A percentile compares a stretch with the other conserved stretches of the same genome.
Conservation (phyloP, 2,888 invertebrate species). For the Cosmopolites sordidus region DNA sequence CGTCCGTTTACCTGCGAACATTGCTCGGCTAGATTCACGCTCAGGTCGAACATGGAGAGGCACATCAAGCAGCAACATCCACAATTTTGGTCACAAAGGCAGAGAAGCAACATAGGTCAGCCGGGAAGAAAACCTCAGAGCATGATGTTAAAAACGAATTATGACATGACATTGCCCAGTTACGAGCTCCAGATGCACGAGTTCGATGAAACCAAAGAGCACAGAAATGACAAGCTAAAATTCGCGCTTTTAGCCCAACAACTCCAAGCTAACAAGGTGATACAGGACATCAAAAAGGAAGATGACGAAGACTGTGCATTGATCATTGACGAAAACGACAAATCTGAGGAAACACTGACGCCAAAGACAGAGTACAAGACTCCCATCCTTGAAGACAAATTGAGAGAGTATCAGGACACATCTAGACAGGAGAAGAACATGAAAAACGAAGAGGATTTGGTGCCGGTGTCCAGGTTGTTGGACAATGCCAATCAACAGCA, state of each 20-base stretch:
- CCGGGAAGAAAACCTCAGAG: constrained; percentile 51
- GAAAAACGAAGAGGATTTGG: constrained; percentile 61
- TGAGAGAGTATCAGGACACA: too few relatives aligned
- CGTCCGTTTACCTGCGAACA: constrained; percentile 87
- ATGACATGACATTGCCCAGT: constrained; percentile 39
- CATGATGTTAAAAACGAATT: constrained; percentile 35
- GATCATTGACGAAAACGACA: constrained; percentile 60
- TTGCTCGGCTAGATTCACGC: constrained; percentile 84
- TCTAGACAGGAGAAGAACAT: constrained; percentile 14
- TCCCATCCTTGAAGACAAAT: constrained; percentile 37
- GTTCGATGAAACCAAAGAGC: constrained; percentile 35
- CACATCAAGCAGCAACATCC: constrained; percentile 94
- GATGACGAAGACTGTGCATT: constrained; percentile 55
- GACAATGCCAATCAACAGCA: constrained; percentile 66
- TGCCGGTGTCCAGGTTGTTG: constrained; percentile 70
- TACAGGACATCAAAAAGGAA: constrained; percentile 49
- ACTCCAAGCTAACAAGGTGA: constrained; percentile 46
- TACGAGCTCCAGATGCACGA: constrained; percentile 40
- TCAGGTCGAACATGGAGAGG: constrained; percentile 91
- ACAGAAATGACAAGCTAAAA: constrained; percentile 61
- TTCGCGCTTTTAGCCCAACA: constrained; percentile 79
- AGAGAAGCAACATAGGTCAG: constrained; percentile 54
- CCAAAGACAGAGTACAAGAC: constrained; percentile 31
- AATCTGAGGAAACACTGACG: constrained; percentile 30
- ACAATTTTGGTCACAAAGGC: constrained; percentile 79